Percentiles rank a stretch among this genome's conserved stretches.
These are phyloP conservation scores for Synergus laeviventris DNA, from an alignment of 2,888 invertebrate species.

Conservation along the genomic window DNA sequence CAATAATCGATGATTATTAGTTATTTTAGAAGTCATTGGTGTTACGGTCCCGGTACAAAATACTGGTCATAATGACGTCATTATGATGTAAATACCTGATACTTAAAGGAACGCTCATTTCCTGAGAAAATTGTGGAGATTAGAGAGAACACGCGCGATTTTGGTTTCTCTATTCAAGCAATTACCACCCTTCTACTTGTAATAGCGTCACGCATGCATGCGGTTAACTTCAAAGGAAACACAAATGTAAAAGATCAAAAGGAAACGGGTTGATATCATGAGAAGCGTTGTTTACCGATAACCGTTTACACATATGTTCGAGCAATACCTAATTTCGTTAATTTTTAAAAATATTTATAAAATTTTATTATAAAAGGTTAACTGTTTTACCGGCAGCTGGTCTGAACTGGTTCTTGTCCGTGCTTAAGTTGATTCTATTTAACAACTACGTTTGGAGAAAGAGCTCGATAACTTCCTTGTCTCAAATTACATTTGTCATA, in stretches of 20 bases:
- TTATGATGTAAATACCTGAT: constrained; percentile 6
- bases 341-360: too few relatives aligned
- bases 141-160: constrained; percentile 23
- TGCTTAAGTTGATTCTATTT: too few relatives aligned
- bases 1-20: background rate
- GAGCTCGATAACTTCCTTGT: too few relatives aligned
- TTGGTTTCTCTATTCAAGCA: constrained; percentile 2
- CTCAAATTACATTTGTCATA: too few relatives aligned
- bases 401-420: too few relatives aligned
- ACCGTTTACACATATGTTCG: too few relatives aligned
- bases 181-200: background rate
- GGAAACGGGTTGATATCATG: background rate
- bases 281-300: background rate
- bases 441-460: too few relatives aligned
- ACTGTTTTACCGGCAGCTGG: too few relatives aligned
- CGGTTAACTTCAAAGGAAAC: background rate
- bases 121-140: background rate
- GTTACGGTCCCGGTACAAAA: background rate
- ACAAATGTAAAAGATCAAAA: background rate
- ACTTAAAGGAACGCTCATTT: background rate
- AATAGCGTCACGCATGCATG: constrained; percentile 13
- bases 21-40: background rate
- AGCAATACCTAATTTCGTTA: too few relatives aligned
- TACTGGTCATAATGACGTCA: background rate
- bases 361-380: too few relatives aligned